phyloP scores from a whole-genome alignment of 2,113 vertebrate genomes.

The Scatophagus argus region DNA sequence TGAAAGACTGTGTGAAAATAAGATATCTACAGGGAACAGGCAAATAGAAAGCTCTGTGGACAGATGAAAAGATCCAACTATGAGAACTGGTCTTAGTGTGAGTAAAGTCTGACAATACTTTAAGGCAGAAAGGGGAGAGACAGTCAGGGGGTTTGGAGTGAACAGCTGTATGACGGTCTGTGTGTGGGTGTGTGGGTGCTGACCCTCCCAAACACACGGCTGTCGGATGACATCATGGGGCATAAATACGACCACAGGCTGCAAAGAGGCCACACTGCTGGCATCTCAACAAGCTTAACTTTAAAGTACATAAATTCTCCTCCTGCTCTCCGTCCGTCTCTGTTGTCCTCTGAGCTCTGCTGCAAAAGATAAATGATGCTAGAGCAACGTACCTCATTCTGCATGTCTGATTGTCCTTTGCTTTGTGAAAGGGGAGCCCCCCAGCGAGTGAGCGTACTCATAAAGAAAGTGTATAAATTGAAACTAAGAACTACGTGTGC shows the following conservation, averaged over 20 bases:
- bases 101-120: conserved; percentile 57
- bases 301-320: conserved; percentile 33
- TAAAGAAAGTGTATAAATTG: conserved; percentile 61
- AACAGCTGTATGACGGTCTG: conserved; percentile 68
- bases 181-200: conserved; percentile 62
- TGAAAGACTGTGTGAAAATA: conserved; percentile 57
- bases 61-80: conserved; percentile 26
- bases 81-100: conserved; percentile 31
- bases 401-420: conserved; percentile 59
- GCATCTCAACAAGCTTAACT: conserved; percentile 51
- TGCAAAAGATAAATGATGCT: conserved; percentile 29
- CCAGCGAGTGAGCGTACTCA: conserved; percentile 39
- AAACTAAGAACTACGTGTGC: conserved; percentile 59
- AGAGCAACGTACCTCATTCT: conserved; percentile 34
- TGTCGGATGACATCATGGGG: conserved; percentile 79
- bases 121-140: conserved; percentile 39
- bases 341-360: conserved; percentile 18
- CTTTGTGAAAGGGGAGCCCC: conserved; percentile 57
- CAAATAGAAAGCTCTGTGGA: conserved; percentile 28
- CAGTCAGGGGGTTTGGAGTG: conserved; percentile 31
- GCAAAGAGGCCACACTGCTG: conserved; percentile 66
- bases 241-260: conserved; percentile 77
- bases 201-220: conserved; percentile 72
- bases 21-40: conserved; percentile 40
- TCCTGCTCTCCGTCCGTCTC: conserved; percentile 15